Evolutionary conservation across 2,888 invertebrate genomes (phyloP).

Genomic region (Agrotis segetum): DNA sequence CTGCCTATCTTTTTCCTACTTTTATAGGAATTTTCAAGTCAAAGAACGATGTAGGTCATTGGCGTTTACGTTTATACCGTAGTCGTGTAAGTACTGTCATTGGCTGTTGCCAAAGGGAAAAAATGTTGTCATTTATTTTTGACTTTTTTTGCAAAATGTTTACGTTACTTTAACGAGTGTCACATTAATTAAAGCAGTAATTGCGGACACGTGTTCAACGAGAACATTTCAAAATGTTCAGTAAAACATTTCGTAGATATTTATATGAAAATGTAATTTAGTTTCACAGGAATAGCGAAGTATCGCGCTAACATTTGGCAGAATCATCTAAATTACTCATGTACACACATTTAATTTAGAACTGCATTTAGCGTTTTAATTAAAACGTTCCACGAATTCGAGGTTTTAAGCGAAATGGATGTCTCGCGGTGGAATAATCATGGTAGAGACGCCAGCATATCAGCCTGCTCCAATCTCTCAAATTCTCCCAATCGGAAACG

Average conservation of each 20-base stretch:
- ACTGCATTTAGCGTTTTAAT: slow-evolving; percentile 54
- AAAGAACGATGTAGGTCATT: too few relatives aligned
- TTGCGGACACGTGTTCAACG: slow-evolving; percentile 6
- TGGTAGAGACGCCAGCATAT: too few relatives aligned
- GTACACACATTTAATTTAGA: slow-evolving; percentile 47
- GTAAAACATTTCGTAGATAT: not conserved
- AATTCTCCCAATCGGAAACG: too few relatives aligned
- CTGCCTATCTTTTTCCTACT: too few relatives aligned
- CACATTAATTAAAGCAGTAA: not conserved
- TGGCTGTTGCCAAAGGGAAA: too few relatives aligned
- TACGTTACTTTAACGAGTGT: not conserved
- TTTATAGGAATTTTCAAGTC: too few relatives aligned
- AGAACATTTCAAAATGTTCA: slow-evolving; percentile 9
- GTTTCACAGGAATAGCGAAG: slow-evolving; percentile 16
- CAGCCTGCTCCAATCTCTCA: too few relatives aligned
- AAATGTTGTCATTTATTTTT: too few relatives aligned
- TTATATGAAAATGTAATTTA: slow-evolving; percentile 30
- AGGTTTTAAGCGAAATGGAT: slow-evolving; percentile 33
- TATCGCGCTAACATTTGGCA: slow-evolving; percentile 41
- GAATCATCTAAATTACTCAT: slow-evolving; percentile 46
- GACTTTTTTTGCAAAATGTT: not conserved
- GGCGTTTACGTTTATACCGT: too few relatives aligned
- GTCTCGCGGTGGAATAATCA: not conserved
- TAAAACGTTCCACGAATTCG: slow-evolving; percentile 48
- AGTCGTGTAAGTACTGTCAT: too few relatives aligned